These are phyloP conservation scores for Calonectris borealis DNA, from an alignment of 2,113 vertebrate genomes.

Conservation along the genomic window DNA sequence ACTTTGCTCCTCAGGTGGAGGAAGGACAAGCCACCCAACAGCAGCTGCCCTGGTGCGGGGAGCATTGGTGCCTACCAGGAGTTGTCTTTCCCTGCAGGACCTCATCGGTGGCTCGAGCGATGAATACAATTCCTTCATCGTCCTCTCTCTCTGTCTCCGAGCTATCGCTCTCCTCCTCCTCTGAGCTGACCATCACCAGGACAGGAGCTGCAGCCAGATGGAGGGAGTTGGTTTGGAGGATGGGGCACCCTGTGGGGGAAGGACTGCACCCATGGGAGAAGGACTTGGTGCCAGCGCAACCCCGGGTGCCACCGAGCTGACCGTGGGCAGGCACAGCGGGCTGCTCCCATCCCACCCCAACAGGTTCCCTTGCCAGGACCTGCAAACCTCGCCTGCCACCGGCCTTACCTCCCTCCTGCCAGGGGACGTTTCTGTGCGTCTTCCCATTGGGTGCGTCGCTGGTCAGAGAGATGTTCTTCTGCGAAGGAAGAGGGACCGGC, in stretches of 20 bases:
- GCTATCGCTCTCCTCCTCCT: slow-evolving; percentile 81
- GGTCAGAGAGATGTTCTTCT: slow-evolving; percentile 80
- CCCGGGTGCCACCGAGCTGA: background rate
- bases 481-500: slow-evolving; percentile 42
- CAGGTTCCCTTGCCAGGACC: background rate
- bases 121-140: slow-evolving; percentile 90
- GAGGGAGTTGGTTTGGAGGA: background rate
- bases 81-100: slow-evolving; percentile 80
- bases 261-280: background rate
- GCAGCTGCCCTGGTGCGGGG: background rate
- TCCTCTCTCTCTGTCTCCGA: slow-evolving; percentile 87
- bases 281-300: background rate
- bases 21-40: background rate
- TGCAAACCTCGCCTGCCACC: background rate
- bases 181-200: slow-evolving; percentile 78
- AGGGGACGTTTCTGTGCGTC: slow-evolving; percentile 81
- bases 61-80: slow-evolving; percentile 74
- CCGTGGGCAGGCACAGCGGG: background rate
- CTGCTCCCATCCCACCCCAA: background rate
- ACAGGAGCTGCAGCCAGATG: slow-evolving; percentile 73
- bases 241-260: background rate
- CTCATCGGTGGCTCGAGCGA: slow-evolving; percentile 84
- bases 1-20: background rate
- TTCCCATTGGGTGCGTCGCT: slow-evolving; percentile 79
- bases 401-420: slow-evolving; percentile 87